A percentile compares a stretch with the other conserved stretches of the same genome.
Conservation (phyloP, 2,888 invertebrate genomes). For the Tipula confusa region DNA sequence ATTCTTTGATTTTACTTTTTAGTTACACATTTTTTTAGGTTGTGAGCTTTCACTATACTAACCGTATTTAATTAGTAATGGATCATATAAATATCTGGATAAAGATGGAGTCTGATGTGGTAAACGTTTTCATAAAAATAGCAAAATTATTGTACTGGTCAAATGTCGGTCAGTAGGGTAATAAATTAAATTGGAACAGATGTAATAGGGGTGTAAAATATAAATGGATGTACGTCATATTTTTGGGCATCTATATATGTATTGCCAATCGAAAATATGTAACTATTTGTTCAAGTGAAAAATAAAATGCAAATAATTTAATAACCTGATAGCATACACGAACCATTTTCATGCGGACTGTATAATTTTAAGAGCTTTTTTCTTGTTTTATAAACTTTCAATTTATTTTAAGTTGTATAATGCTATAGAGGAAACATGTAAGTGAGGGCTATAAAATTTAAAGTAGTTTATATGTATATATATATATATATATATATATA, state of each 20-base stretch:
- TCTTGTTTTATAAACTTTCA: background rate
- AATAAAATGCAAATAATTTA: constrained; percentile 27
- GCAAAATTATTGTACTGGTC: background rate
- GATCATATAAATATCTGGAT: background rate
- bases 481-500: too few relatives aligned
- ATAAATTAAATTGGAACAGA: background rate
- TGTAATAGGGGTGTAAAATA: background rate
- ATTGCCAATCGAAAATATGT: background rate
- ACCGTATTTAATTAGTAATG: background rate
- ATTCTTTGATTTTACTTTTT: background rate
- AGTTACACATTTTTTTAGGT: background rate
- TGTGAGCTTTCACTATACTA: background rate
- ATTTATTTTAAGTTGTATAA: too few relatives aligned
- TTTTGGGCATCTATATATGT: background rate
- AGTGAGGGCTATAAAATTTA: too few relatives aligned
- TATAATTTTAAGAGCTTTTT: background rate
- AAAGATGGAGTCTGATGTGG: background rate
- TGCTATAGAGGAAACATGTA: too few relatives aligned
- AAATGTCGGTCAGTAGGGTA: background rate
- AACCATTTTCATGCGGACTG: background rate
- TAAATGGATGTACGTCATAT: background rate
- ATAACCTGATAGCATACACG: background rate
- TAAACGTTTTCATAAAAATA: background rate
- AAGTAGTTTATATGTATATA: too few relatives aligned
- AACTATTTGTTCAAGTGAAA: background rate